phyloP scores from a whole-genome alignment of 1,140 invertebrate genomes.

The Pseudomyrmex concolor region DNA sequence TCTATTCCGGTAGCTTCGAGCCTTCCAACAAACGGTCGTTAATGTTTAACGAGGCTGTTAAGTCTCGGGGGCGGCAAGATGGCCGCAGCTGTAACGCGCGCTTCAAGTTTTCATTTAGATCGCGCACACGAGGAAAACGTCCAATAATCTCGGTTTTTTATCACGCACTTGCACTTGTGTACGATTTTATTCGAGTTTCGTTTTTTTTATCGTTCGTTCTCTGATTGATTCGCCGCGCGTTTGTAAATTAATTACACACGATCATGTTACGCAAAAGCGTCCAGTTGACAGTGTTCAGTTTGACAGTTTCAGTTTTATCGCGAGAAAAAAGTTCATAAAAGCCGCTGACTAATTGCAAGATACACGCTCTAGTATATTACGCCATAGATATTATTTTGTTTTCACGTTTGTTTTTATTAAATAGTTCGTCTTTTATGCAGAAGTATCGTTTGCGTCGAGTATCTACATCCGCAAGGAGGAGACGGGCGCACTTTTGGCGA shows the following conservation, averaged over 20 bases:
- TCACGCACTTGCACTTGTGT: background rate
- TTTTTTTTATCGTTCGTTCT: background rate
- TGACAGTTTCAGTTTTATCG: no score
- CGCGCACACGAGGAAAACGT: slow-evolving; percentile 7
- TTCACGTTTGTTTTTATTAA: background rate
- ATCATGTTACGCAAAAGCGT: no score
- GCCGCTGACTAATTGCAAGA: background rate
- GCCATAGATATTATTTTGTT: background rate
- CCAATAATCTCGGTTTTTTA: background rate
- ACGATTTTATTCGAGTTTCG: background rate
- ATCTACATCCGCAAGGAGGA: background rate
- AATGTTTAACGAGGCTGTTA: slow-evolving; percentile 79
- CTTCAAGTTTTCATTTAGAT: slow-evolving; percentile 32
- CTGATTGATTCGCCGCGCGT: background rate
- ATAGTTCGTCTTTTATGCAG: background rate
- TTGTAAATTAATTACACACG: background rate
- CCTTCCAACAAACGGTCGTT: slow-evolving; percentile 79
- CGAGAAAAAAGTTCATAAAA: background rate
- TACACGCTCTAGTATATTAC: background rate
- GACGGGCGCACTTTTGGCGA: slow-evolving; percentile 7
- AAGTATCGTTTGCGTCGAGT: slow-evolving; percentile 22
- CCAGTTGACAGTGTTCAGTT: no score
- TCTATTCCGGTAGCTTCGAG: slow-evolving; percentile 76
- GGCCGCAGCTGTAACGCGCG: slow-evolving; percentile 77
- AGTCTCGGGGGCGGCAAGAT: slow-evolving; percentile 75